Base-by-base conservation (phyloP, 1,140 invertebrate genomes). In the Megalopta genalis region DNA sequence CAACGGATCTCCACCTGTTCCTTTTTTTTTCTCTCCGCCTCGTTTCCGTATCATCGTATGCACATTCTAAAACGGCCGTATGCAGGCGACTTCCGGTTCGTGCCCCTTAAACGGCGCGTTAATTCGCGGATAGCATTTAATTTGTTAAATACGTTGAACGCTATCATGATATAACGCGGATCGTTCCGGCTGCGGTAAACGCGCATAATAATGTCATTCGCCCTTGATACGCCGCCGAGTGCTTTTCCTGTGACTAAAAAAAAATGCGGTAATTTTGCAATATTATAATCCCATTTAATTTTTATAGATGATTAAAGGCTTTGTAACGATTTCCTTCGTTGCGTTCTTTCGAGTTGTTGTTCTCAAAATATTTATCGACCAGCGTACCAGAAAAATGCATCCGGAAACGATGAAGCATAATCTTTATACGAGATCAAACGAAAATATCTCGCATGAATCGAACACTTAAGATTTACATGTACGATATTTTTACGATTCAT, bases 171-270 rank as follows among this genome's bases (percentile, higher is more conserved):
- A 52, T 14, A 60, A 60, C 0, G 46, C 46, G 12, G 46, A 9
- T 69, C 54, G 14, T 18, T 65, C n/a, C 14, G 60, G 21, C 25
- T 39, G 16, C 14, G 18, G 52, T 52, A 72, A 57, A 37, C 37
- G 46, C 16, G 75, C 69, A 82, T 72, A 78, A 75, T 68, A 77
- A 78, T 68, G 46, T 54, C 39, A 14, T 77, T 71, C 23, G 75
- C 57, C 69, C 80, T 78, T 72, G 80, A 49, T 72, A 63, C 14
- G 23, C 57, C 39, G 16, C 6, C 25, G 54, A 52, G 21, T 14
- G 18, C 54, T 42, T 71, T 60, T 39, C 62, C 37, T 66, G 27
- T 74, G 65, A 68, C 68, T 69, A 68, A 54, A 68, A 72, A 69
- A 69, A 65, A 64, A 25, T 23, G n/a, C 7, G 23, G 12, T n/a